A percentile compares a stretch with the other conserved stretches of the same genome.
phyloP scores from a whole-genome alignment of 30 jellyfish, hydroid and myxozoan species.

The Hydra vulgaris region DNA sequence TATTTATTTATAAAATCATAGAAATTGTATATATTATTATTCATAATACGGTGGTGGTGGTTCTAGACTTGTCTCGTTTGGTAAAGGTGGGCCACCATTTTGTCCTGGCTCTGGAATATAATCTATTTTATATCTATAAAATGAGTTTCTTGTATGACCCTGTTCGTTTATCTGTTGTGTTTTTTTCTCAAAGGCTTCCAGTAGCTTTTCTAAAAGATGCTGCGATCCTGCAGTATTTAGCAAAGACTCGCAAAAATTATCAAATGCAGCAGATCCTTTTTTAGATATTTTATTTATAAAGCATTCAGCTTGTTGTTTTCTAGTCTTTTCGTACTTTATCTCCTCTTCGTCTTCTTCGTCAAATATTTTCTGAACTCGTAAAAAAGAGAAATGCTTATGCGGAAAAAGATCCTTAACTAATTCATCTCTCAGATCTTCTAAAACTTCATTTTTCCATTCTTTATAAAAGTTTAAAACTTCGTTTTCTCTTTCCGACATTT shows the following conservation, averaged over 20 bases:
- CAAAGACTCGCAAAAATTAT: slow-evolving; percentile 17
- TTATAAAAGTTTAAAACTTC: not conserved
- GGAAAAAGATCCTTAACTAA: slow-evolving; percentile 16
- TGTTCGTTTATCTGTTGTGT: not conserved
- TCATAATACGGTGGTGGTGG: slow-evolving; percentile 32
- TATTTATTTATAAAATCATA: no score
- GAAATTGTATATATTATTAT: no score
- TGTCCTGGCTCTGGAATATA: slow-evolving; percentile 25
- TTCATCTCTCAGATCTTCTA: not conserved
- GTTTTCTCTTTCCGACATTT: slow-evolving; percentile 26
- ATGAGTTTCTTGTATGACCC: slow-evolving; percentile 2
- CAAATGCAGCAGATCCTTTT: slow-evolving; percentile 16
- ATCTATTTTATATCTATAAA: not conserved
- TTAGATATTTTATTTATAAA: not conserved
- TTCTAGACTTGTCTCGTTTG: slow-evolving; percentile 9
- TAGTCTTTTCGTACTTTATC: slow-evolving; percentile 8
- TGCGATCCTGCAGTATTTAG: slow-evolving; percentile 10
- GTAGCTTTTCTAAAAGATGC: slow-evolving; percentile 1
- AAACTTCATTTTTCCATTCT: slow-evolving; percentile 18
- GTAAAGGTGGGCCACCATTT: slow-evolving; percentile 28
- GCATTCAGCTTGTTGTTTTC: not conserved
- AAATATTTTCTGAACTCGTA: slow-evolving; percentile 4
- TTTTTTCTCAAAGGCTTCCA: slow-evolving; percentile 11
- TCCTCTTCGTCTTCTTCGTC: slow-evolving; percentile 23
- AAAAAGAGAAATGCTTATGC: not conserved